Percentiles rank a stretch among this genome's conserved stretches.
These are phyloP conservation scores for Pantherophis guttatus DNA, from an alignment of 2,113 vertebrate species.

Conservation along the genomic window DNA sequence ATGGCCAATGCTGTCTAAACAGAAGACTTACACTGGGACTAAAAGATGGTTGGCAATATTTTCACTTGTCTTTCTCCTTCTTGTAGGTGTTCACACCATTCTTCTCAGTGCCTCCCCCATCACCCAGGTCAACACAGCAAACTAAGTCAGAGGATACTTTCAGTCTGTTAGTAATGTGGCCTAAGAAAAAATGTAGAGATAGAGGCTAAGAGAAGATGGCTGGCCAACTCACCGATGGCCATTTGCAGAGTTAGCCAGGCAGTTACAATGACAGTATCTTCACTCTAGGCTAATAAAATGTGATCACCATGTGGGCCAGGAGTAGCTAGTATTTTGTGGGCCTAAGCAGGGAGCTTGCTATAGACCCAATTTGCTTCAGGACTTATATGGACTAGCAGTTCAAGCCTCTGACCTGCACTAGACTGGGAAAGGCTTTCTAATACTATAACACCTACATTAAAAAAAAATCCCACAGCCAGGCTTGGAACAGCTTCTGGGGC, in stretches of 20 bases:
- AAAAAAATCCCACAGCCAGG: neutral
- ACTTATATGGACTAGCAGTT: neutral
- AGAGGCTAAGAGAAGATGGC: neutral
- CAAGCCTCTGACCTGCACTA: neutral
- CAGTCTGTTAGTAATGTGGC: neutral
- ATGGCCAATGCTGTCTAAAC: neutral
- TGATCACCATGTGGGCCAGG: neutral
- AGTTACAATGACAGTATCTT: neutral
- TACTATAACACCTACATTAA: neutral
- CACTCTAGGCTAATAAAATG: neutral
- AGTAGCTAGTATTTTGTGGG: neutral
- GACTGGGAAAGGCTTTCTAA: neutral
- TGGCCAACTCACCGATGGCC: neutral
- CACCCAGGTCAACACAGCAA: neutral
- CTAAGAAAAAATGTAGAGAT: neutral
- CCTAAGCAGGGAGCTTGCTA: neutral
- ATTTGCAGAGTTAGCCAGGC: neutral
- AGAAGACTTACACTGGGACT: neutral
- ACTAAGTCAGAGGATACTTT: neutral
- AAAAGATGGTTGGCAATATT: neutral
- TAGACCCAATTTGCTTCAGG: neutral
- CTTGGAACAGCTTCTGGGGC: neutral
- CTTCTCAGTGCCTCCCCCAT: neutral
- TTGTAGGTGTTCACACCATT: neutral
- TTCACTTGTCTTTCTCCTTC: neutral